Percentiles rank a stretch among this genome's conserved stretches.
Evolutionary conservation across 2,113 vertebrate genomes (phyloP).

Genomic region (Cyanocitta stelleri): DNA sequence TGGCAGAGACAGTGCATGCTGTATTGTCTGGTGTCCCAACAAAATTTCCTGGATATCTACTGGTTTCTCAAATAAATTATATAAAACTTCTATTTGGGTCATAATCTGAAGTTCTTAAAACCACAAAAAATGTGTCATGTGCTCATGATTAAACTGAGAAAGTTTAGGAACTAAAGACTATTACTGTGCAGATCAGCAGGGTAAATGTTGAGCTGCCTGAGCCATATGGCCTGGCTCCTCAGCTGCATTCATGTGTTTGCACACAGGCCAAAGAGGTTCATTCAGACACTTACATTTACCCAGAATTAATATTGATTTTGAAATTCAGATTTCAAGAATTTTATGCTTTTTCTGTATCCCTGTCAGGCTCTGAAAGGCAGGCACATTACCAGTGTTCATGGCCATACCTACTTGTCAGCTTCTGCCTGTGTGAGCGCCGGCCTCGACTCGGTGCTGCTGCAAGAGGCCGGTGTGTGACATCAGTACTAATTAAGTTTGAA

Average conservation of each 20-base stretch:
- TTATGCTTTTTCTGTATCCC: background rate
- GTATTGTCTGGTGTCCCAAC: background rate
- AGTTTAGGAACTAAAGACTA: background rate
- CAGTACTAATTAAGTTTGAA: constrained; percentile 27
- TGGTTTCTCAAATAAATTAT: background rate
- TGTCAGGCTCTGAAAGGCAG: background rate
- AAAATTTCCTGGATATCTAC: background rate
- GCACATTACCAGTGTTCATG: background rate
- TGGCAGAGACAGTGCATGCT: background rate
- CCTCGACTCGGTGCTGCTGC: background rate
- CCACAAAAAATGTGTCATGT: background rate
- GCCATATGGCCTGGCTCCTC: background rate
- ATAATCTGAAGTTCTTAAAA: background rate
- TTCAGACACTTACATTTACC: background rate
- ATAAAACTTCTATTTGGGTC: background rate
- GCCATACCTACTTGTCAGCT: background rate
- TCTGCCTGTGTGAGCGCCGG: background rate
- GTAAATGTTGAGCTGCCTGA: background rate
- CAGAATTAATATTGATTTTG: background rate
- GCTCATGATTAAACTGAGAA: background rate
- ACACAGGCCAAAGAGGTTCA: background rate
- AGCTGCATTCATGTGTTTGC: accelerated
- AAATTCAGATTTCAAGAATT: background rate
- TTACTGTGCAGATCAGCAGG: background rate
- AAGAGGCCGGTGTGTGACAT: constrained; percentile 27